Evolutionary conservation across 2,888 invertebrate species (phyloP).

Genomic region (Mythimna ferrago): DNA sequence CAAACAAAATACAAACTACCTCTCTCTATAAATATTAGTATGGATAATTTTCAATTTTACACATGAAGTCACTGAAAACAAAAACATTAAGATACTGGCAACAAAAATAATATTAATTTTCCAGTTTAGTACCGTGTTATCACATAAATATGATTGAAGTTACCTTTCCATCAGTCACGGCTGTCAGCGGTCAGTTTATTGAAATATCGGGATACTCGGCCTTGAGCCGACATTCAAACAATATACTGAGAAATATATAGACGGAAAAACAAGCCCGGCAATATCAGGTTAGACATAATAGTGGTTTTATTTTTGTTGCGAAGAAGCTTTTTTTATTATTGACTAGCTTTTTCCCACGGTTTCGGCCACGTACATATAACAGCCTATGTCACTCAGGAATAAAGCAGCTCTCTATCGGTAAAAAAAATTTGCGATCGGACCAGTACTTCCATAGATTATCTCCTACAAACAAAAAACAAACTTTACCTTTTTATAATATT

Average conservation of each 20-base stretch:
- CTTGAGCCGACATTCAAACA: constrained; percentile 30
- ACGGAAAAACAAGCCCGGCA: neutral
- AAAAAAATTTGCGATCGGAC: too few species aligned
- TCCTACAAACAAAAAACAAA: too few species aligned
- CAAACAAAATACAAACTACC: too few species aligned
- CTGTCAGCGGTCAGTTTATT: constrained; percentile 58
- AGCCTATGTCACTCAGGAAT: too few species aligned
- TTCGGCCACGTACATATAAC: too few species aligned
- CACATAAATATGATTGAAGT: constrained; percentile 29
- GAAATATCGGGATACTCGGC: constrained; percentile 50
- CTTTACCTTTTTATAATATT: too few species aligned
- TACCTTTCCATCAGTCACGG: constrained; percentile 50
- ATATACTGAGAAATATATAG: neutral
- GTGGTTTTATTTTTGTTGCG: neutral
- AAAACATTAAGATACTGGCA: neutral
- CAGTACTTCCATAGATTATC: too few species aligned
- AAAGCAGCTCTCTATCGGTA: too few species aligned
- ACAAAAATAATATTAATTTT: constrained; percentile 1
- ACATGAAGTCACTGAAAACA: neutral
- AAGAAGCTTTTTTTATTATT: neutral
- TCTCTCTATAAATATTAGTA: too few species aligned
- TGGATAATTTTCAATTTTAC: neutral
- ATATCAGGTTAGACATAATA: neutral
- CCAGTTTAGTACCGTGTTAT: neutral
- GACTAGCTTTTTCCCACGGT: too few species aligned